Evolutionary conservation across 1,140 invertebrate genomes (phyloP).

Genomic region (Zaprionus taronus): DNA sequence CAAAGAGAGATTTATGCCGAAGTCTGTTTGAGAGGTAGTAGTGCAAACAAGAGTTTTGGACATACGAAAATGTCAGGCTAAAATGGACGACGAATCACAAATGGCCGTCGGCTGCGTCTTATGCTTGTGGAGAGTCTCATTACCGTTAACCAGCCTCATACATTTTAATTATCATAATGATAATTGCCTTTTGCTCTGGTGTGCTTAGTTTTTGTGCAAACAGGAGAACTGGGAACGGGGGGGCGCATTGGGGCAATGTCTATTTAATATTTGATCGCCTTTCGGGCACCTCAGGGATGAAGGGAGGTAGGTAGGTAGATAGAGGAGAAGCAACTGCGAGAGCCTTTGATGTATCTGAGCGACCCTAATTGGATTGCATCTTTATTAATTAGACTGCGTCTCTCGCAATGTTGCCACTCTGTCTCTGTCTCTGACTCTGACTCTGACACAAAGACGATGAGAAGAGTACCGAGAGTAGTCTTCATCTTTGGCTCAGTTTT

Average conservation of each 20-base stretch:
- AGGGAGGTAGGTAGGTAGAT: neutral
- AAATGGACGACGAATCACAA: neutral
- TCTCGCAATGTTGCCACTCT: constrained; percentile 37
- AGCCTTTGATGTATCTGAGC: constrained; percentile 64
- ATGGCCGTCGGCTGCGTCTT: neutral
- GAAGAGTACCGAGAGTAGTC: neutral
- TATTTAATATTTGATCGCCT: constrained; percentile 55
- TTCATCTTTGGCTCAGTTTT: constrained; percentile 2
- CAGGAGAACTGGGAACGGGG: neutral
- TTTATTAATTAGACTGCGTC: constrained; percentile 71
- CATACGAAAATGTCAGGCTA: constrained; percentile 10
- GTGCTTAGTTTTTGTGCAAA: constrained; percentile 59
- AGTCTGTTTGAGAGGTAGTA: neutral
- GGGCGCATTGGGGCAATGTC: constrained; percentile 25
- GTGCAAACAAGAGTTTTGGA: constrained; percentile 15
- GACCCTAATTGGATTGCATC: constrained; percentile 73
- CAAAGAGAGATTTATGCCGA: neutral
- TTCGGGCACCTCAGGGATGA: neutral
- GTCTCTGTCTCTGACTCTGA: too few relatives aligned
- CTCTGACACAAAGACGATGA: too few relatives aligned
- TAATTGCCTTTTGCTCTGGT: constrained; percentile 60
- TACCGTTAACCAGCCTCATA: constrained; percentile 62
- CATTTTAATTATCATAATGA: constrained; percentile 81
- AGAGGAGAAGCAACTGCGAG: neutral
- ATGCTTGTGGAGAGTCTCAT: constrained; percentile 34